Base-by-base conservation (phyloP, 1,140 invertebrate species). In the Piezodorus guildinii region DNA sequence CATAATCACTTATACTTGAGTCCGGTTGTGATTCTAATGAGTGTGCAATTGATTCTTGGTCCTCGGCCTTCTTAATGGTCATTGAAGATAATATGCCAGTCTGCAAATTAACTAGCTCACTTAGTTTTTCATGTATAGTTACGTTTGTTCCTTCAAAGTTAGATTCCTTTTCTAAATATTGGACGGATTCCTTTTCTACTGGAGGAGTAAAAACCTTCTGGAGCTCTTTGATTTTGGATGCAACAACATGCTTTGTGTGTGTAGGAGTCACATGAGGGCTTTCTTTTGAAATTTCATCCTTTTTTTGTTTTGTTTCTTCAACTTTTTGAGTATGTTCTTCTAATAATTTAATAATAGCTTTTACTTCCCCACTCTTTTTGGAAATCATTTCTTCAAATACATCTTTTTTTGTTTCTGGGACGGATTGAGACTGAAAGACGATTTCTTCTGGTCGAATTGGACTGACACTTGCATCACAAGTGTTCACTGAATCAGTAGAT, bases 401-500 rank as follows among this genome's bases (percentile, higher is more conserved):
- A 21, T 60, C n/a, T 68, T 72, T 68, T 58, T 63, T 67, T 14
- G 70, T 49, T 60, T 70, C 58, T 30, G 30, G 58, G 43, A 60
- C 39, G 43, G 43, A 43, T 60, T 60, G 15, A n/a, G 15, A 17
- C 17, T 44, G 15, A 34, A 44, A 39, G 12, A 34, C 25, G 16
- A 60, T 39, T 17, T 60, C 58, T 43, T 39, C n/a, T 6, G 43
- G 43, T 15, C 34, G 25, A 43, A 77, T 74, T 8, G 77, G 77
- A 71, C 78, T 78, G 39, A 71, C 72, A 8, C 74, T 76, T 15
- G 74, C 74, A 67, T 79, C 78, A 68, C 77, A 75, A 10, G 71
- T 78, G 66, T 75, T 73, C 39, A 78, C 68, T 59, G 72, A 70
- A 69, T 80, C 78, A 16, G 78, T 79, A n/a, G 74, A 68, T 17